phyloP scores from a whole-genome alignment of 92 coral and sea anemone species.

The Meandrina meandrites region DNA sequence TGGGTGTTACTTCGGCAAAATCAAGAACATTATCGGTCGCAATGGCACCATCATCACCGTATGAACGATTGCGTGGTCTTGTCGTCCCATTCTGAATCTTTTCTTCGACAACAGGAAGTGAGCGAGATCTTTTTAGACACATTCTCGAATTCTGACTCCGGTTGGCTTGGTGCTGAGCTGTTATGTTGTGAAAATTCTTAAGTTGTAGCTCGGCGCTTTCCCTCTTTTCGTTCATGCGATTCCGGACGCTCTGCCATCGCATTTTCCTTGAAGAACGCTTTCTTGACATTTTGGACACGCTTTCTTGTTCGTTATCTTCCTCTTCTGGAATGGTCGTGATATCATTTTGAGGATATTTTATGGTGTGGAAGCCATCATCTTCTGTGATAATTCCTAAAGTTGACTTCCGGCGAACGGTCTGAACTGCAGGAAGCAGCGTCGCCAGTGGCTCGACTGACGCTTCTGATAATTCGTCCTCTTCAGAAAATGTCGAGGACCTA shows the following conservation, averaged over 20 bases:
- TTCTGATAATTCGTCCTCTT: not conserved
- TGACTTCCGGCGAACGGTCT: not conserved
- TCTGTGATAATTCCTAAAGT: conserved; percentile 8
- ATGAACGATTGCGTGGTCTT: not conserved
- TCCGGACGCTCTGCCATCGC: not conserved
- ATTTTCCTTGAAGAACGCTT: not conserved
- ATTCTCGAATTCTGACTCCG: not conserved
- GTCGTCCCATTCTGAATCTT: not conserved
- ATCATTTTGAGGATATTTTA: not conserved
- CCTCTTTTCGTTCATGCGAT: not conserved
- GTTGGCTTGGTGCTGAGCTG: not conserved
- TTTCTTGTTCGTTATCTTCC: not conserved
- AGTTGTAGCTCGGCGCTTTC: not conserved
- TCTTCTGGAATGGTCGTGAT: not conserved
- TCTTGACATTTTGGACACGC: not conserved
- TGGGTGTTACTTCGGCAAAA: not conserved
- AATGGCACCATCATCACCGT: not conserved
- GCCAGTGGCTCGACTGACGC: not conserved
- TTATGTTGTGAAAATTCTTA: not conserved
- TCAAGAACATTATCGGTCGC: not conserved
- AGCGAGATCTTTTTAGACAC: not conserved
- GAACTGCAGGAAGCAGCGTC: not conserved
- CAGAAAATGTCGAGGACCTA: not conserved
- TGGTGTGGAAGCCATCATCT: conserved; percentile 1
- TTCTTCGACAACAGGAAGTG: not conserved